Percentiles rank a stretch among this genome's conserved stretches.
phyloP scores from a whole-genome alignment of 2,797 vertebrate species.

The Uromys caudimaculatus region DNA sequence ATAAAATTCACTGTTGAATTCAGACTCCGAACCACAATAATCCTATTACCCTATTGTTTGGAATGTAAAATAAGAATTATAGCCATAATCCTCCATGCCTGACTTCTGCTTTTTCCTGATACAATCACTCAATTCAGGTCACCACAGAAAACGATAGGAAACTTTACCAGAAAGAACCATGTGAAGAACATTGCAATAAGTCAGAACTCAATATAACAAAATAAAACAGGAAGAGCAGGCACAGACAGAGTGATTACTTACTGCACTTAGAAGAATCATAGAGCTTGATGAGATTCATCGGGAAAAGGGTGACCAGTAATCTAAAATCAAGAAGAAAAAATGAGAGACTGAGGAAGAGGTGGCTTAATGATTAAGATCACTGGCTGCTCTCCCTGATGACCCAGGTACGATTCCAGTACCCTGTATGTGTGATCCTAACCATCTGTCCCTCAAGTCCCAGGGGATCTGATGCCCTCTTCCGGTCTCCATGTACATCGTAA shows the following conservation, averaged over 20 bases:
- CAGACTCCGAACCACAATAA: not conserved
- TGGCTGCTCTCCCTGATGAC: not conserved
- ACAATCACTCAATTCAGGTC: not conserved
- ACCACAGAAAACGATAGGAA: not conserved
- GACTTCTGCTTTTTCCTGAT: not conserved
- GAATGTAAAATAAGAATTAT: not conserved
- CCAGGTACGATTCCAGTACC: not conserved
- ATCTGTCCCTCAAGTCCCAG: not conserved
- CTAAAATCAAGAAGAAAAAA: not conserved
- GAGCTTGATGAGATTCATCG: not conserved
- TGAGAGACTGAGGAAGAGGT: not conserved
- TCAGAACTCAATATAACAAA: not conserved
- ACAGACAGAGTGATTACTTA: not conserved
- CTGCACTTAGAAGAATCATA: not conserved
- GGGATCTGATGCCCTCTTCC: not conserved
- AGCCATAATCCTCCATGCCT: not conserved
- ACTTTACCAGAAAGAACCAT: not conserved
- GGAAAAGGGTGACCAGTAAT: not conserved
- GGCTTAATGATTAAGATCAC: not conserved
- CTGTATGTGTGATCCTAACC: not conserved
- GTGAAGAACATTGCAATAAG: not conserved
- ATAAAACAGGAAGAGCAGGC: not conserved
- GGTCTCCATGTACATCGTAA: no score
- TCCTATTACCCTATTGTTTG: not conserved
- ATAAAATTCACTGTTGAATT: not conserved